Conservation (phyloP, 2,113 vertebrate species). For the Hystrix cristata region DNA sequence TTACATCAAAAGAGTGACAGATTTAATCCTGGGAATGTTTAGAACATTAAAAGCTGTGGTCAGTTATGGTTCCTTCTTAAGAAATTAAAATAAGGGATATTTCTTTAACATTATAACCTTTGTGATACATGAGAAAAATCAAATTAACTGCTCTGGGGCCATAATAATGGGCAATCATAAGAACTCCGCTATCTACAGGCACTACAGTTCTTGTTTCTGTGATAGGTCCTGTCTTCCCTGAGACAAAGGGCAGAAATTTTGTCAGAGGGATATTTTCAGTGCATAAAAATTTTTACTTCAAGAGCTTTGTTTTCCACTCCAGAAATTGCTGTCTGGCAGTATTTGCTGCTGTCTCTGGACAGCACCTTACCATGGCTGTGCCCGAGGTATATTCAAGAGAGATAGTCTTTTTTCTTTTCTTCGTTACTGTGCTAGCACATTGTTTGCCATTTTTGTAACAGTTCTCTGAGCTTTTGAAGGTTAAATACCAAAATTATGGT, state of each 20-base stretch:
- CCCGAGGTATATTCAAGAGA: not conserved
- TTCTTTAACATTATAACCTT: conserved; percentile 21
- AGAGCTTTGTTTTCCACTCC: conserved; percentile 27
- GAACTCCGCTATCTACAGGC: not conserved
- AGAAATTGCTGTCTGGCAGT: not conserved
- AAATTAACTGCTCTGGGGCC: conserved; percentile 10
- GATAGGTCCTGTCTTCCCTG: not conserved
- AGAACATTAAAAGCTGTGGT: not conserved
- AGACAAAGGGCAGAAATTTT: not conserved
- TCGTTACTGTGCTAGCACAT: not conserved
- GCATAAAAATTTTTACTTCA: not conserved
- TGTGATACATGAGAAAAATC: conserved; percentile 48
- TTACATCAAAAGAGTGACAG: not conserved
- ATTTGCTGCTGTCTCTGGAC: not conserved
- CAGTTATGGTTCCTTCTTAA: not conserved
- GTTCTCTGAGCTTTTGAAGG: not conserved
- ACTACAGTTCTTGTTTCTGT: not conserved
- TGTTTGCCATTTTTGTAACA: not conserved
- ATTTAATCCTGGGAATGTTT: conserved; percentile 2
- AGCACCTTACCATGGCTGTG: not conserved
- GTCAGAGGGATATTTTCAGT: not conserved
- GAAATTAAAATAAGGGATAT: not conserved
- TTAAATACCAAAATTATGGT: not conserved
- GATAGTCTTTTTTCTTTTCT: not conserved
- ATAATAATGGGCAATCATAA: conserved; percentile 38